Percentiles rank a stretch among this genome's conserved stretches.
Evolutionary conservation across 2,113 vertebrate genomes (phyloP).

Genomic region (Rhabdornis inornatus): DNA sequence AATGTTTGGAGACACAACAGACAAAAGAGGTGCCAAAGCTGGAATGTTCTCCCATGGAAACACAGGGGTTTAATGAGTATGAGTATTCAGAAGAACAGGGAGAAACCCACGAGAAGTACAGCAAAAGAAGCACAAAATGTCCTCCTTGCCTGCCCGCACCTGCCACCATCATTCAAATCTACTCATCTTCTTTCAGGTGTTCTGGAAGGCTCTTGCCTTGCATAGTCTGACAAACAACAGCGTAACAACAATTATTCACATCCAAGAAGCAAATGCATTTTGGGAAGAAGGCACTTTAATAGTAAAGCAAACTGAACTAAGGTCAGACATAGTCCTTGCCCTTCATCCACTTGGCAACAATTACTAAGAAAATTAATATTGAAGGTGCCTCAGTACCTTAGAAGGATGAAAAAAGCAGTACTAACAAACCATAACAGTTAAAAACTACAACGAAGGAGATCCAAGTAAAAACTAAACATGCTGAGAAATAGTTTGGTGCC

Average conservation of each 20-base stretch:
- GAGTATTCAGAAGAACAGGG: not conserved
- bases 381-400: not conserved
- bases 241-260: not conserved
- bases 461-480: constrained; percentile 21
- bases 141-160: not conserved
- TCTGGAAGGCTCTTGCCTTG: not conserved
- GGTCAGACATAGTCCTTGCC: not conserved
- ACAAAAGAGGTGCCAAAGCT: not conserved
- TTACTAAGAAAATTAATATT: not conserved
- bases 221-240: not conserved
- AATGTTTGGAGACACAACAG: not conserved
- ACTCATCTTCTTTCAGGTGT: not conserved
- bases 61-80: not conserved
- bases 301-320: not conserved
- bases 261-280: not conserved
- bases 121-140: not conserved
- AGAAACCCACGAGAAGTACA: not conserved
- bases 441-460: constrained; percentile 5
- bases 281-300: not conserved
- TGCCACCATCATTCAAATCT: not conserved
- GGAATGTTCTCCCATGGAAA: not conserved
- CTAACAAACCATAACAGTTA: constrained; percentile 13
- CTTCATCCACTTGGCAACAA: not conserved
- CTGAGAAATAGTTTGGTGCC: constrained; percentile 1
- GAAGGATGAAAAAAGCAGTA: constrained; percentile 16